These are phyloP conservation scores for Petrophora chlorosata DNA, from an alignment of 2,888 invertebrate genomes.

Conservation along the genomic window DNA sequence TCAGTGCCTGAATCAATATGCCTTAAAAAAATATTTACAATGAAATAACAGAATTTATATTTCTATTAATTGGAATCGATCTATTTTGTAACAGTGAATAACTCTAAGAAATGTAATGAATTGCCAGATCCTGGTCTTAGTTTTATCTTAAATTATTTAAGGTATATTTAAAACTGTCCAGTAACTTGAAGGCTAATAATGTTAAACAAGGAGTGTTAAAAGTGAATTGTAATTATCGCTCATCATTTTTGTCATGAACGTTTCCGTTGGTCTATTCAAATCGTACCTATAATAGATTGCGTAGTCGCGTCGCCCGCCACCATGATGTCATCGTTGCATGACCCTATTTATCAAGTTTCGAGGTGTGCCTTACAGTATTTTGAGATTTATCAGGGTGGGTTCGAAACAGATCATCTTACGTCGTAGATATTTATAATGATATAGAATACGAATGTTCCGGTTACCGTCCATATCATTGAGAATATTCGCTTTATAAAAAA, in stretches of 20 bases:
- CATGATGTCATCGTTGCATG: slow-evolving; percentile 48
- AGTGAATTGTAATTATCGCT: slow-evolving; percentile 23
- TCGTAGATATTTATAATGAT: slow-evolving; percentile 12
- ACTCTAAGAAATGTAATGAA: slow-evolving; percentile 32
- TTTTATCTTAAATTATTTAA: slow-evolving; percentile 68
- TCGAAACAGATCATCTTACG: slow-evolving; percentile 21
- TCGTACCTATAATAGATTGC: slow-evolving; percentile 21
- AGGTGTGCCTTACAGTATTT: slow-evolving; percentile 43
- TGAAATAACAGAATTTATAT: slow-evolving; percentile 34
- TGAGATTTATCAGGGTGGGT: slow-evolving; percentile 28
- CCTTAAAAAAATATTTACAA: slow-evolving; percentile 37
- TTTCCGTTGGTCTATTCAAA: slow-evolving; percentile 23
- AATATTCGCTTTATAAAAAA: slow-evolving; percentile 13
- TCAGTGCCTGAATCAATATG: slow-evolving; percentile 36
- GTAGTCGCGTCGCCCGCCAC: slow-evolving; percentile 28
- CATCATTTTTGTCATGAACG: slow-evolving; percentile 28
- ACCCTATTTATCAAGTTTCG: slow-evolving; percentile 48
- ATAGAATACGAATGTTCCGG: slow-evolving; percentile 20
- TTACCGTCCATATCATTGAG: slow-evolving; percentile 34
- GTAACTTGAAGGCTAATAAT: slow-evolving; percentile 25
- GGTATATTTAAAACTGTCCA: slow-evolving; percentile 36
- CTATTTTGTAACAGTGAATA: slow-evolving; percentile 44
- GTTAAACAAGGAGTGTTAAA: slow-evolving; percentile 8
- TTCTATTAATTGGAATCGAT: slow-evolving; percentile 38
- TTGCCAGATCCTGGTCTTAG: slow-evolving; percentile 64